A percentile compares a stretch with the other conserved stretches of the same genome.
Evolutionary conservation across 2,113 vertebrate genomes (phyloP).

Genomic region (Chauna torquata): DNA sequence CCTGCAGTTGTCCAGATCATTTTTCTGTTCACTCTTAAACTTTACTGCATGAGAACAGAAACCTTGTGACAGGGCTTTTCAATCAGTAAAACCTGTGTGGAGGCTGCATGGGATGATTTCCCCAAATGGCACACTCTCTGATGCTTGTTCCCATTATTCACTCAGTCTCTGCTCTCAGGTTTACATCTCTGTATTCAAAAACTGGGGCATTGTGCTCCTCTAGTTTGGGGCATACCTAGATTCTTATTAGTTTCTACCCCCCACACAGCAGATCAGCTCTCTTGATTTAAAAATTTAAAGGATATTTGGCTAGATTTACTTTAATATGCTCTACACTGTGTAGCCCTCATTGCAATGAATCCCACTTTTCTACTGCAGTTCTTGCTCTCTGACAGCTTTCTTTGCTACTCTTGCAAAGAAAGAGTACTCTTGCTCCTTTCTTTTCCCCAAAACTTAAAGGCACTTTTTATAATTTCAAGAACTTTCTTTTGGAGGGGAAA

Average conservation of each 20-base stretch:
- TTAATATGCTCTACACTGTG: background rate
- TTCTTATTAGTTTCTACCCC: background rate
- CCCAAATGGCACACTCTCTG: background rate
- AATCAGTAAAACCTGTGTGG: rapidly evolving
- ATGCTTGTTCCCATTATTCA: background rate
- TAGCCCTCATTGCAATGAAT: background rate
- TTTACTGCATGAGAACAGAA: background rate
- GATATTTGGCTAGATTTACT: background rate
- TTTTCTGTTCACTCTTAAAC: background rate
- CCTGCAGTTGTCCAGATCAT: background rate
- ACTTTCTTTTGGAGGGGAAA: background rate
- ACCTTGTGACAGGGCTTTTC: background rate
- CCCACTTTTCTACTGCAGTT: background rate
- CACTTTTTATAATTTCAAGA: background rate
- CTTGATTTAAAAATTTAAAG: background rate
- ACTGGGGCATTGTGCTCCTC: background rate
- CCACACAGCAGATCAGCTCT: background rate
- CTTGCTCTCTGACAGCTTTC: background rate
- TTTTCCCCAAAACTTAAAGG: background rate
- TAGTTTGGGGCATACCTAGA: background rate
- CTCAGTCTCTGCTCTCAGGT: background rate
- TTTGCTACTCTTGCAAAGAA: background rate
- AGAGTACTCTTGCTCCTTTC: too few relatives aligned
- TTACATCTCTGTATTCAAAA: background rate
- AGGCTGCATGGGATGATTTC: background rate